Base-by-base conservation (phyloP, 2,888 invertebrate species). In the Mellilla xanthometata region DNA sequence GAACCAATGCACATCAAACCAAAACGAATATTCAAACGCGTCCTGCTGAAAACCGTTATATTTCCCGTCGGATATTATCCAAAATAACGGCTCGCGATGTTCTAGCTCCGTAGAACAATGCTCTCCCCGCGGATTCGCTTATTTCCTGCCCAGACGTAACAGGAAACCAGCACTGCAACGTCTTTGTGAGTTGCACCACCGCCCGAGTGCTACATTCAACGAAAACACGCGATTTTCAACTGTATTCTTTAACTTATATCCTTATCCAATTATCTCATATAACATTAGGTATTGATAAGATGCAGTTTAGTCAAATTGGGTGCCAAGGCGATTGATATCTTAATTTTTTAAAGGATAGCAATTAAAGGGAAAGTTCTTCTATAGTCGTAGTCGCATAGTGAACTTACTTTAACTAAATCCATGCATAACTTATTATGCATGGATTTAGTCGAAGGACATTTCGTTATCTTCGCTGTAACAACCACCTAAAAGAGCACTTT, bases 131-230 rank as follows among this genome's bases (percentile, higher is more conserved):
- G 69, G 74, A 69, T 75, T 63, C 73, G 73, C 71, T 75, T 78
- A 82, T 84, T 86, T 86, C 86, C 86, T 81, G 82, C 65, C 67
- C 72, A 85, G 86, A 85, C 84, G 67, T 58, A 62, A 63, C 67
- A 77, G 84, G 84, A 85, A 80, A 66, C 70, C 52, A 59, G 56
- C 49, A 59, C 57, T 61, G 67, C 68, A 62, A 49, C 60, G 64
- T 69, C 73, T 72, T 70, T 72, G 62, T 65, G 52, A 48, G 40
- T 23, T 32, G 42, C 49, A 28, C 12, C 54, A 42, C 35, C 31
- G 44, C 36, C 39, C 15, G 48, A 58, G 53, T 61, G 58, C 22
- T 33, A 26, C 24, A 33, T 33, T 35, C 11, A 29, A 11, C 9
- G 3, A 2, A 22, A 5, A 2, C 30, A 32, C 23, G 38, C 44